Base-by-base conservation (phyloP, 2,888 invertebrate species). In the Drosophila ochracea region DNA sequence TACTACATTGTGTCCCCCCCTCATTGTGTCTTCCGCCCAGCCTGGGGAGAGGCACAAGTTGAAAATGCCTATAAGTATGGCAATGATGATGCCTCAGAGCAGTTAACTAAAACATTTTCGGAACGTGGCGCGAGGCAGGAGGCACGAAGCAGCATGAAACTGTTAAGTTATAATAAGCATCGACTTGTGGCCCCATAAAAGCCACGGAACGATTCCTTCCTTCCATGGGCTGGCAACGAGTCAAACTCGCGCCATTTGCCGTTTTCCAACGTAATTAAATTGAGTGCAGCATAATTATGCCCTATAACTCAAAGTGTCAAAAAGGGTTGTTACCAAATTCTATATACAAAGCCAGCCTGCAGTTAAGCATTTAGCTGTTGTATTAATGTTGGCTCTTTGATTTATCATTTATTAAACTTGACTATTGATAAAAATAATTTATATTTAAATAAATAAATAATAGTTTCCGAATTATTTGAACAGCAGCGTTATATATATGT, bases 121-220 rank as follows among this genome's bases (percentile, higher is more conserved):
- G 11, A 31, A 41, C 43, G 19, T 47, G 64, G 66, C 52, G 47
- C 41, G 61, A n/a, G 68, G 43, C 68, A 43, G 52, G 19, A 43
- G 59, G 65, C 55, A 58, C 41, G 63, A 30, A 60, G 55, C 31
- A 57, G 31, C 58, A 31, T 43, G 43, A 71, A 78, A 82, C 75
- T 77, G 84, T 75, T 75, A 88, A 88, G 77, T 88, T 82, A 77
- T 88, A 88, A 88, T 83, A 84, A 78, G 83, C 82, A 73, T 82
- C 82, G 78, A 82, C 80, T 85, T 83, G 75, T 68, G 70, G 68
- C 73, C 68, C 63, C 68, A 75, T 84, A 72, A 84, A 86, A 75
- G 78, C 68, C 75, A 62, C 16, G 58, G 57, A 65, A 61, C 67
- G 47, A 68, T 62, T 37, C 28, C 37, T 28, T 28, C 28, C 19